Percentiles rank a stretch among this genome's conserved stretches.
These are phyloP conservation scores for Ormia ochracea DNA, from an alignment of 2,888 invertebrate genomes.

Conservation along the genomic window DNA sequence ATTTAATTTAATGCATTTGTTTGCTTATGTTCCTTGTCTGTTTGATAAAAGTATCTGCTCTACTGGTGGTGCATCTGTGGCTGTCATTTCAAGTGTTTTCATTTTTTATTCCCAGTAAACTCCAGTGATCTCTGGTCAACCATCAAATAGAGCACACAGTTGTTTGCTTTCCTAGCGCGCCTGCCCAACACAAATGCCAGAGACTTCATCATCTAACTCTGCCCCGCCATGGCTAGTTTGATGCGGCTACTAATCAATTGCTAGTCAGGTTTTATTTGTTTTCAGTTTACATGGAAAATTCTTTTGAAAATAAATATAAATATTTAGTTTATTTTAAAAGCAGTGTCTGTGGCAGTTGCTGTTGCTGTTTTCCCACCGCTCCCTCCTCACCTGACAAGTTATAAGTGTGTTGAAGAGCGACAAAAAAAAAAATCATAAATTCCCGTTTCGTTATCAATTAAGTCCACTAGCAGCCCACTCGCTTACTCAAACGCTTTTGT, in stretches of 20 bases:
- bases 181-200: neutral
- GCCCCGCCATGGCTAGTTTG: neutral
- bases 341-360: neutral
- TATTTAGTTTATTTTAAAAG: conserved; percentile 32
- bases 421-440: neutral
- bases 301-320: neutral
- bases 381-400: neutral
- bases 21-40: neutral
- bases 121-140: conserved; percentile 24
- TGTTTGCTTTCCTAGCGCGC: conserved; percentile 17
- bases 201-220: neutral
- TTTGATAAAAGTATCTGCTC: neutral
- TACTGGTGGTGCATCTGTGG: neutral
- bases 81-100: conserved; percentile 16
- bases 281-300: neutral
- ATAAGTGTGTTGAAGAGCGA: no score
- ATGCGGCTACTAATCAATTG: conserved; percentile 17
- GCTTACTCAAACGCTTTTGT: neutral
- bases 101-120: neutral
- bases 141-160: neutral
- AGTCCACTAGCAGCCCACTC: neutral
- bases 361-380: neutral
- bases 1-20: conserved; percentile 28
- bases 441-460: conserved; percentile 26
- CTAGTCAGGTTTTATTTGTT: conserved; percentile 7